Evolutionary conservation across 1,140 invertebrate species (phyloP), one percentile per base, ranked within the genome.

Genomic region (Periplaneta americana): DNA sequence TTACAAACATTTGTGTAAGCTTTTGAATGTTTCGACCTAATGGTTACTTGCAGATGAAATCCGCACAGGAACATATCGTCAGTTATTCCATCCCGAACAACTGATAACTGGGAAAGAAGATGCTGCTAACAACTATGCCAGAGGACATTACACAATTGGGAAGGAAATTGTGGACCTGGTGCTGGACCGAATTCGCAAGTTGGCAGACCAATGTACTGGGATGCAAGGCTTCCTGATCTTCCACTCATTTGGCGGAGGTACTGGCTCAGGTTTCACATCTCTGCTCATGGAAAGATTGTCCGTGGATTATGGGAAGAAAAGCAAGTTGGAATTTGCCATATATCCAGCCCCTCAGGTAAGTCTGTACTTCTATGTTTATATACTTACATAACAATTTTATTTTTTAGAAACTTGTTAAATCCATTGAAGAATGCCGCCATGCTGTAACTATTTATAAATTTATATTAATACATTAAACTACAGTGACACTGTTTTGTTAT

Each of bases 61-160:
- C 76, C 91, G 95, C 82, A 95, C 94, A 81, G 95, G 95, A 83
- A 95, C 94, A 79, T 96, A 96, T 90, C 90, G 94, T 76, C 94
- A 96, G 88, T 90, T 96, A 83, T 97, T 96, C 91, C 95, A 96
- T 87, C 95, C 95, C 78, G 95, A 96, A 88, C 95, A 96, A 88
- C 90, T 96, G 85, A 95, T 96, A 87, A 95, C 94, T 84, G 95
- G 95, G 80, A 96, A 96, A 87, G 96, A 97, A 89, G 96, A 97
- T 87, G 96, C 96, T 35, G 96, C 96, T 81, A 97, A 97, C 88
- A 97, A 96, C 90, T 96, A 96, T 85, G 95, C 95, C 36, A 91
- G 96, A 85, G 96, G 96, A 79, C 96, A 97, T 89, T 97, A 97
- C 91, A 97, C 96, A 82, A 96, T 97, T 86, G 96, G 96, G 83